Evolutionary conservation across 2,888 invertebrate genomes (phyloP), one percentile per base, ranked within the genome.

Genomic region (Melanchra persicariae): DNA sequence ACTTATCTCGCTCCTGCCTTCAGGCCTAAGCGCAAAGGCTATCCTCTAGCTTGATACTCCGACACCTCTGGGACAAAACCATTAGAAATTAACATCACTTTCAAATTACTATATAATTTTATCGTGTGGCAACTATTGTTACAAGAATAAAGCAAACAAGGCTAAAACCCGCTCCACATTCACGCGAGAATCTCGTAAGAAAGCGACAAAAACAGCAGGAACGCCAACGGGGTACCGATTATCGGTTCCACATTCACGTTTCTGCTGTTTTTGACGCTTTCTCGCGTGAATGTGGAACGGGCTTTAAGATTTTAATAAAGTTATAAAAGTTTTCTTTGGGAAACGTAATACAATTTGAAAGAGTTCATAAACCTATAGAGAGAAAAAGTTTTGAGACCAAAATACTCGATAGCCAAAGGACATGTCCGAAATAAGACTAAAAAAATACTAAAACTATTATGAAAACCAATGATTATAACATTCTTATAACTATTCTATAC

Each of bases 401-500:
- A 34, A 37, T 58, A 68, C 43, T 49, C 1, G 8, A 49, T 9
- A 47, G 30, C 15, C n/a, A 30, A 47, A 17, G 0, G 17, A 12
- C 15, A 47, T 57, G 17, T 12, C 12, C 4, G 19, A 54, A 40
- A 24, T 40, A 17, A 30, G 52, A 15, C 19, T 15, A 12, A 15
- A 63, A 45, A 43, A 52, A 26, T n/a, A 37, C 9, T 22, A 10
- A 45, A 60, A 54, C 22, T n/a, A 24, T 22, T 0, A 43, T 8
- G 19, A 74, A 43, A 40, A 22, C 12, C 0, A 26, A 45, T 37
- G 12, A 37, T 49, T 10, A 47, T 24, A 17, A 52, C 10, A 19
- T 49, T 79, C 45, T 70, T 61, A 43, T 60, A 64, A 78, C 51
- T 62, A 40, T 76, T 66, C 40, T 1, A 55, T 45, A 22, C 80